Conservation (phyloP, 2,888 invertebrate genomes). For the Stenodema calcarata region DNA sequence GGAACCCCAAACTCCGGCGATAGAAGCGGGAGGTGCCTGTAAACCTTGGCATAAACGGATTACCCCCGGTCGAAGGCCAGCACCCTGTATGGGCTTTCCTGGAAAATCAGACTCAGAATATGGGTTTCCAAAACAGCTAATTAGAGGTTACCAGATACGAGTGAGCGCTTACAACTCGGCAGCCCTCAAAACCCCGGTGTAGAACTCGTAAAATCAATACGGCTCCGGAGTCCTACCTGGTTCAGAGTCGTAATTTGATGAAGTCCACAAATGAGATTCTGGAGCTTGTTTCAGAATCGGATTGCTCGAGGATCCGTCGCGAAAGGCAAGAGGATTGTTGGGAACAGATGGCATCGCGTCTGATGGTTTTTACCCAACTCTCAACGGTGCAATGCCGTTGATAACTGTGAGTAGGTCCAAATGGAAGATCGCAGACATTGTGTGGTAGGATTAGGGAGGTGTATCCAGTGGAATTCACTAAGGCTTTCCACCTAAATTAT, state of each 20-base stretch:
- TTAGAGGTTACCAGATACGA: not conserved
- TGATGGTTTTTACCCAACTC: too few relatives aligned
- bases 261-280: not conserved
- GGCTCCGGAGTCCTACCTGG: not conserved
- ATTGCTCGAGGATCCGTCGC: not conserved
- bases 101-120: not conserved
- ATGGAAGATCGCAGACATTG: too few relatives aligned
- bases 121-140: not conserved
- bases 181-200: not conserved
- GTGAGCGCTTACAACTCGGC: not conserved
- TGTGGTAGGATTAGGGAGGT: too few relatives aligned
- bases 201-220: not conserved
- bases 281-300: not conserved
- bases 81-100: not conserved
- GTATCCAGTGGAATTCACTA: too few relatives aligned
- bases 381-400: too few relatives aligned
- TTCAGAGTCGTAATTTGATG: not conserved
- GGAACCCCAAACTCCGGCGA: not conserved
- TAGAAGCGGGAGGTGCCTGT: not conserved
- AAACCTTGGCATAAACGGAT: constrained; percentile 30
- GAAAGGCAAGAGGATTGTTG: too few relatives aligned
- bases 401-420: too few relatives aligned
- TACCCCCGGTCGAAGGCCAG: not conserved
- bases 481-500: too few relatives aligned
- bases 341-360: too few relatives aligned